Percentiles rank a stretch among this genome's conserved stretches.
Evolutionary conservation across 2,888 invertebrate genomes (phyloP).

Genomic region (Drosophila pullipes): DNA sequence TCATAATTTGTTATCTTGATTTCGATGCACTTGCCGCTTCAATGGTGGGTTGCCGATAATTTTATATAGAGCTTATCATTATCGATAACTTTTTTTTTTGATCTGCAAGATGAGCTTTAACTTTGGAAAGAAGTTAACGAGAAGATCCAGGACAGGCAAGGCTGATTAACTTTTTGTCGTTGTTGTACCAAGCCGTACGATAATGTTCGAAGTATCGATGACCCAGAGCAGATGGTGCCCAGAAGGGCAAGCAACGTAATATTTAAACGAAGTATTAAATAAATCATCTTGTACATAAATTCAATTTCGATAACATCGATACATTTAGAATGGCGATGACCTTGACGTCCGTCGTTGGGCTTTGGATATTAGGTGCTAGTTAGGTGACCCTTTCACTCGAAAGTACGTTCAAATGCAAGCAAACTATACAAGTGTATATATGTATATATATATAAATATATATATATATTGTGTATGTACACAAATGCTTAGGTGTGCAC

Average conservation of each 20-base stretch:
- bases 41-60: background rate
- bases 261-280: background rate
- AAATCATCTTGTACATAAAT: conserved; percentile 16
- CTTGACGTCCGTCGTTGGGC: conserved; percentile 38
- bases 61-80: background rate
- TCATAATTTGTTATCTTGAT: background rate
- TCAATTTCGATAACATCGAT: conserved; percentile 44
- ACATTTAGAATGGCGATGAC: conserved; percentile 45
- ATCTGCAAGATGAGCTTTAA: background rate
- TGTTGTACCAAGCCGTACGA: background rate
- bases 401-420: background rate
- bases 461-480: background rate
- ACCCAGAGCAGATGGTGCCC: background rate
- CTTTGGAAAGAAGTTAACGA: background rate
- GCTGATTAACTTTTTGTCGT: background rate
- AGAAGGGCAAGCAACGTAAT: background rate
- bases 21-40: background rate
- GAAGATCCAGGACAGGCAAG: background rate
- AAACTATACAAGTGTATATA: background rate
- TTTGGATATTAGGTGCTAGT: conserved; percentile 22
- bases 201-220: background rate
- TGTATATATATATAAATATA: background rate
- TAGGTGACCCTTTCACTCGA: conserved; percentile 2
- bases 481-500: background rate
- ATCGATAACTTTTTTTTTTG: background rate